These are phyloP conservation scores for Ardeotis arabs DNA, from an alignment of 2,113 vertebrate species.

Conservation along the genomic window DNA sequence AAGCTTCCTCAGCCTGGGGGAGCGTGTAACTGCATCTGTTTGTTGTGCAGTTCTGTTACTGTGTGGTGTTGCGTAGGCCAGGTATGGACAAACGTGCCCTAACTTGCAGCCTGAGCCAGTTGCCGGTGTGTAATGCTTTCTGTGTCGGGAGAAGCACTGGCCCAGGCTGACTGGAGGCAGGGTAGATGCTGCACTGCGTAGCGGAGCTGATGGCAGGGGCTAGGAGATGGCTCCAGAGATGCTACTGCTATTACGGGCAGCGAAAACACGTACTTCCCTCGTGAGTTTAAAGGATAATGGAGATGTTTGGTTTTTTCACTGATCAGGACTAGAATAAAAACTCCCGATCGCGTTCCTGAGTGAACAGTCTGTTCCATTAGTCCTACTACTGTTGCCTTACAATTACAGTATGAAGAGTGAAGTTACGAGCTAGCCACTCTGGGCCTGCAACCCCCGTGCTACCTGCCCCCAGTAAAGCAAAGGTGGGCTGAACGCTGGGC, in stretches of 20 bases:
- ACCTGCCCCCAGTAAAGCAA: not conserved
- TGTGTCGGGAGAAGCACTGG: not conserved
- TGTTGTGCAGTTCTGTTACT: conserved; percentile 5
- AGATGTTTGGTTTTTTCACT: not conserved
- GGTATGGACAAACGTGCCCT: conserved; percentile 12
- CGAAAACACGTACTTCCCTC: not conserved
- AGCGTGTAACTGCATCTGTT: conserved; percentile 27
- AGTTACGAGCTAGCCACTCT: not conserved
- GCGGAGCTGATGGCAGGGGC: not conserved
- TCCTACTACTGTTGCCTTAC: not conserved
- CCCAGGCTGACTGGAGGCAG: not conserved
- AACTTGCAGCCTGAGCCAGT: not conserved
- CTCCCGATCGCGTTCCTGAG: not conserved
- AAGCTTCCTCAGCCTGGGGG: not conserved
- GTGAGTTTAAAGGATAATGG: not conserved
- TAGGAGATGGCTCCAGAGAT: not conserved
- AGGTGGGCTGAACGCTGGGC: rapidly evolving
- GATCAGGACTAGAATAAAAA: not conserved
- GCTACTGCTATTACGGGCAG: not conserved
- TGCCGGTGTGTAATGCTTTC: rapidly evolving
- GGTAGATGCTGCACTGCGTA: not conserved
- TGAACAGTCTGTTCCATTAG: not conserved
- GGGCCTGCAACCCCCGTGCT: not conserved
- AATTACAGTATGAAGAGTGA: not conserved
- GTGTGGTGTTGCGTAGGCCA: conserved; percentile 6